A percentile compares a stretch with the other conserved stretches of the same genome.
Evolutionary conservation across 1,140 invertebrate genomes (phyloP).

Genomic region (Trichonephila clavipes): DNA sequence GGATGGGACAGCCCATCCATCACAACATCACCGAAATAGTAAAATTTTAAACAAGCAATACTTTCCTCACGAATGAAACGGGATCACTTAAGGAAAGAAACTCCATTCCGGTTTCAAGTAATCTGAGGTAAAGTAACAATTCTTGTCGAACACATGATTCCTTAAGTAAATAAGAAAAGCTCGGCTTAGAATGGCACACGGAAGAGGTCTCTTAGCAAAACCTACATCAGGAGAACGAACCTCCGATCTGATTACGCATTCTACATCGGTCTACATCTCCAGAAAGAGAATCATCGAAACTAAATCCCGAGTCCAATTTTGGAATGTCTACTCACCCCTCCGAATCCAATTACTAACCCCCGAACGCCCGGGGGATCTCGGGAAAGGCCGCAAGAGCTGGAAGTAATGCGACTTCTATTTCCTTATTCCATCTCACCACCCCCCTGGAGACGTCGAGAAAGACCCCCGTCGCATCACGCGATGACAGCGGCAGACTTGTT

Average conservation of each 20-base stretch:
- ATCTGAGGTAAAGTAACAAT: no score
- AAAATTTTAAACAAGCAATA: no score
- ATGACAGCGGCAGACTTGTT: slow-evolving; percentile 34
- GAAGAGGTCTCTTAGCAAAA: not conserved
- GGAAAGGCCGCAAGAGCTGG: not conserved
- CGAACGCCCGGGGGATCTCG: not conserved
- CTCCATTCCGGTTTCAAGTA: no score
- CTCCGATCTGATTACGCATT: not conserved
- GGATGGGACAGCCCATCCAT: no score
- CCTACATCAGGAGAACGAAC: not conserved
- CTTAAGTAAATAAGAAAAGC: not conserved
- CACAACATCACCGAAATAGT: no score
- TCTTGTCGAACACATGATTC: no score
- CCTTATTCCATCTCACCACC: not conserved
- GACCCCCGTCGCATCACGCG: slow-evolving; percentile 18
- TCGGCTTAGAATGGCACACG: not conserved
- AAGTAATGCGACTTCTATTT: slow-evolving; percentile 8
- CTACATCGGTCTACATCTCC: not conserved
- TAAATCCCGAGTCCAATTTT: slow-evolving; percentile 17
- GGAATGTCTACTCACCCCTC: not conserved
- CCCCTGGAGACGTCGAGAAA: not conserved
- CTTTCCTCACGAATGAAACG: no score
- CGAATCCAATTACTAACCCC: slow-evolving; percentile 9
- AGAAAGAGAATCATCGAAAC: not conserved
- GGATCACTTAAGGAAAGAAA: no score